Conservation (phyloP, 92 coral and sea anemone species). For the Zoanthus gigantus region DNA sequence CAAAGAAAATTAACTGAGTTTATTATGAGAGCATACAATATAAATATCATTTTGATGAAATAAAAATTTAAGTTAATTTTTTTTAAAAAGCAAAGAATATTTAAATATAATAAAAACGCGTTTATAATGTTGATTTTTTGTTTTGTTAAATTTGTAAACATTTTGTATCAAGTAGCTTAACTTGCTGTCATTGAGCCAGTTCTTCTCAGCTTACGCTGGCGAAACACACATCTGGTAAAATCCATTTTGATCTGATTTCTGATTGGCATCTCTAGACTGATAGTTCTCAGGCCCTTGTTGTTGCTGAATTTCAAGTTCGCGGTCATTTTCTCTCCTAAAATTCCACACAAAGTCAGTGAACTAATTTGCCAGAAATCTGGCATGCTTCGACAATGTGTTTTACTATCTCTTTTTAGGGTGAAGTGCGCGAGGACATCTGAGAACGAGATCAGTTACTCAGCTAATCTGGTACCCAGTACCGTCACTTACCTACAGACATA, state of each 20-base stretch:
- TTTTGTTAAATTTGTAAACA: neutral
- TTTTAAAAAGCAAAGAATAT: conserved; percentile 7
- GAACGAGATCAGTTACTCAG: neutral
- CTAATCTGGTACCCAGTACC: neutral
- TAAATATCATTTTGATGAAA: conserved; percentile 11
- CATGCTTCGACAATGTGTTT: neutral
- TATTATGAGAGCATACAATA: conserved; percentile 36
- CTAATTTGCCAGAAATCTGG: neutral
- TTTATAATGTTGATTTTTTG: neutral
- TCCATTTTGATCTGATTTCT: no score
- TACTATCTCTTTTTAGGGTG: no score
- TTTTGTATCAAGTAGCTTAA: neutral
- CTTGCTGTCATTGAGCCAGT: no score
- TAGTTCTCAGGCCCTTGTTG: no score
- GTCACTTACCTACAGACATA: no score
- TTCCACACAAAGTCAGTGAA: no score
- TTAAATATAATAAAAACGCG: neutral
- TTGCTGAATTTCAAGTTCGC: no score
- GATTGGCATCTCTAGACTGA: no score
- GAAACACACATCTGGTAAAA: no score
- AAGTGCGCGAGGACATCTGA: no score
- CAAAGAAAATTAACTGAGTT: neutral
- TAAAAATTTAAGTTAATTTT: neutral
- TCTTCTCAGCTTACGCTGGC: no score
- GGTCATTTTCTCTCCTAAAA: no score